A percentile compares a stretch with the other conserved stretches of the same genome.
Conservation (phyloP, 2,888 invertebrate genomes). For the Nomada fabriciana region DNA sequence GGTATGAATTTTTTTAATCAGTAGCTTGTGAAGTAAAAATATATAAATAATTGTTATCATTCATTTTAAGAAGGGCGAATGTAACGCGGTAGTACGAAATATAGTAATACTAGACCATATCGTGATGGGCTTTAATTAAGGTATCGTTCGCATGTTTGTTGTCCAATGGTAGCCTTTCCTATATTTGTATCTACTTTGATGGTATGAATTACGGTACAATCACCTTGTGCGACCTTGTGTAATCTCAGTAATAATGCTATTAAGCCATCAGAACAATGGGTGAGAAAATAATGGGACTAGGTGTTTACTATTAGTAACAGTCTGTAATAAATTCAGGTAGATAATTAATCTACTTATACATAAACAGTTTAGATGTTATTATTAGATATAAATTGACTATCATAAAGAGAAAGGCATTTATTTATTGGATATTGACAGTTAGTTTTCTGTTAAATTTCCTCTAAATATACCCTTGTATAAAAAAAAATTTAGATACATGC, state of each 20-base stretch:
- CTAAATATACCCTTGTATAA: too few relatives aligned
- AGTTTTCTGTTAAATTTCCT: too few relatives aligned
- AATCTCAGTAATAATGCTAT: constrained; percentile 24
- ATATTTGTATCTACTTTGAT: constrained; percentile 21
- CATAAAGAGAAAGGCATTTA: too few relatives aligned
- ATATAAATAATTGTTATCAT: too few relatives aligned
- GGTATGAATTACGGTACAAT: constrained; percentile 12
- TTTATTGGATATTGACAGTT: too few relatives aligned
- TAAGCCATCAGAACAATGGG: constrained; percentile 9
- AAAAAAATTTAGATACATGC: too few relatives aligned
- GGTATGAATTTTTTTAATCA: too few relatives aligned
- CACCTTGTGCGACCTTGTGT: constrained; percentile 27
- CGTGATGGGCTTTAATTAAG: constrained; percentile 9
- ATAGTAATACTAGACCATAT: not conserved
- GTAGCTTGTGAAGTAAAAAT: too few relatives aligned
- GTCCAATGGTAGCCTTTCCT: constrained; percentile 9
- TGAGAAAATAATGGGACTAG: constrained; percentile 20
- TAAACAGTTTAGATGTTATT: not conserved
- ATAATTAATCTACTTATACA: constrained; percentile 18
- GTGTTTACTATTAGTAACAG: constrained; percentile 18
- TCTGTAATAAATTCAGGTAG: not conserved
- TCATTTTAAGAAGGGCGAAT: too few relatives aligned
- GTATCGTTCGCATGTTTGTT: constrained; percentile 15
- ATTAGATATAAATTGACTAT: not conserved
- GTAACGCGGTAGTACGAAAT: not conserved